Conservation (phyloP, 2,888 invertebrate genomes). For the Synanthedon myopaeformis region DNA sequence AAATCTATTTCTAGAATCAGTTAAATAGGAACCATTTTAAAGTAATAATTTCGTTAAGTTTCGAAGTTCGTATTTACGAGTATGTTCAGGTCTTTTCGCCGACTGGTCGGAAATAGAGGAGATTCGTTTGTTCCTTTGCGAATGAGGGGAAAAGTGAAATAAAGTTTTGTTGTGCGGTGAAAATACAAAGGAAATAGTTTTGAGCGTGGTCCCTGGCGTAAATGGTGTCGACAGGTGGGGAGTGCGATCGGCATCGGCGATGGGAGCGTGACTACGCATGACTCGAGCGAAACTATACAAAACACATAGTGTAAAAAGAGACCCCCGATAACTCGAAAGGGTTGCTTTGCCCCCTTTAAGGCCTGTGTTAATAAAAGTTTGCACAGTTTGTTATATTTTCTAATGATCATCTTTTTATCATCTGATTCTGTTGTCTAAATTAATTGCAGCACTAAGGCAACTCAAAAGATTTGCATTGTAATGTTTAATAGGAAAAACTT, state of each 20-base stretch:
- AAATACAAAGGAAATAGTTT: slow-evolving; percentile 48
- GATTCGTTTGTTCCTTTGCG: slow-evolving; percentile 27
- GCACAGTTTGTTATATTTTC: too few relatives aligned
- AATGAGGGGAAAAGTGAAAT: slow-evolving; percentile 33
- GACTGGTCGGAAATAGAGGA: slow-evolving; percentile 11
- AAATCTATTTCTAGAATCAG: too few relatives aligned
- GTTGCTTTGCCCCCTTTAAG: neutral
- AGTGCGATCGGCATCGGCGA: slow-evolving; percentile 24
- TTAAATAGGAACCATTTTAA: neutral
- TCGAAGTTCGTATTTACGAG: neutral
- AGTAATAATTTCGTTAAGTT: neutral
- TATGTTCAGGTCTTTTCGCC: neutral
- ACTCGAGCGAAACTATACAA: slow-evolving; percentile 19
- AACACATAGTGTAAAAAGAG: neutral
- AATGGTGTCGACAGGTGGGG: slow-evolving; percentile 43
- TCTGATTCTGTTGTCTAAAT: too few relatives aligned
- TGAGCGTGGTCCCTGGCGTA: slow-evolving; percentile 34
- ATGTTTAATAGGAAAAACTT: too few relatives aligned
- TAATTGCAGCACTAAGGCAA: too few relatives aligned
- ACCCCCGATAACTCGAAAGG: neutral
- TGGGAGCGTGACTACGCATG: slow-evolving; percentile 40
- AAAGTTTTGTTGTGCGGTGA: slow-evolving; percentile 26
- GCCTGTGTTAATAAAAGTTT: too few relatives aligned
- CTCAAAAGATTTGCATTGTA: too few relatives aligned
- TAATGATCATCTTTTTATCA: too few relatives aligned